These are phyloP conservation scores for Torymus aiolomorphi DNA, from an alignment of 2,888 invertebrate genomes.

Conservation along the genomic window DNA sequence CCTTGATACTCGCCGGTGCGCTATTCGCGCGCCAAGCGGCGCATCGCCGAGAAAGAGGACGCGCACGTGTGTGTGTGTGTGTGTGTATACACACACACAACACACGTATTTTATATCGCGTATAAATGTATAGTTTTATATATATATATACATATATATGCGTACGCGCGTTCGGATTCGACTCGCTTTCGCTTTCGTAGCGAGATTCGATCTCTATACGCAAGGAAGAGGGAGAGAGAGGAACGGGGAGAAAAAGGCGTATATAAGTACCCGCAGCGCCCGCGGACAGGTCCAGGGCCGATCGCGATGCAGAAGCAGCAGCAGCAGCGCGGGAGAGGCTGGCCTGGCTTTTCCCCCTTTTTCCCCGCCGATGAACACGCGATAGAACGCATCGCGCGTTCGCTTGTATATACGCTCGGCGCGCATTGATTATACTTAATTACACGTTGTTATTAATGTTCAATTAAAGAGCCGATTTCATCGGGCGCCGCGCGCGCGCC, in stretches of 20 bases:
- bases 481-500: constrained; percentile 3
- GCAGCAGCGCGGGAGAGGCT: background rate
- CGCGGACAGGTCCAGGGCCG: constrained; percentile 46
- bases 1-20: constrained; percentile 63
- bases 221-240: background rate
- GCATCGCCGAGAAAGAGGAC: constrained; percentile 41
- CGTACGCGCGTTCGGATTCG: constrained; percentile 5
- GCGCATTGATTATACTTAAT: constrained; percentile 53
- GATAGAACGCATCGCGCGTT: constrained; percentile 38
- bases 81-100: no score
- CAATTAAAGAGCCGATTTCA: constrained; percentile 53
- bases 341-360: constrained; percentile 11
- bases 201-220: constrained; percentile 31
- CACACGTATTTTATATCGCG: no score
- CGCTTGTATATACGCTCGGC: background rate
- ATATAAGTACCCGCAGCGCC: background rate
- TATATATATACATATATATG: background rate
- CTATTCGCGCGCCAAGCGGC: background rate
- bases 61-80: no score
- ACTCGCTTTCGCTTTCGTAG: constrained; percentile 51
- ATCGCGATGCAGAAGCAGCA: constrained; percentile 32
- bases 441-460: constrained; percentile 56
- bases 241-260: background rate
- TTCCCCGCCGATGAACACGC: constrained; percentile 35
- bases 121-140: no score